These are phyloP conservation scores for Xerus inauris DNA, from an alignment of 2,113 vertebrate species.

Conservation along the genomic window DNA sequence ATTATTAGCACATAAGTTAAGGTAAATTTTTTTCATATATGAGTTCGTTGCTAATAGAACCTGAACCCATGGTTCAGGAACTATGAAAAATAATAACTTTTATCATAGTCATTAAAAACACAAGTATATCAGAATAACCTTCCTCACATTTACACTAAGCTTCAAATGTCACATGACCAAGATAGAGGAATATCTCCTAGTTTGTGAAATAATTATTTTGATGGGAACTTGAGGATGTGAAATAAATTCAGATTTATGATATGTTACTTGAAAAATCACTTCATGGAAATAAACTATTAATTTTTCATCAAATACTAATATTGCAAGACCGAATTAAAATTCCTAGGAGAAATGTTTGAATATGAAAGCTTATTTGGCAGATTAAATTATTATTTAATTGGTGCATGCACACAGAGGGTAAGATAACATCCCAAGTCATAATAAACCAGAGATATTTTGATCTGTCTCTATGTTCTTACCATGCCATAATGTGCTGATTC, in stretches of 20 bases:
- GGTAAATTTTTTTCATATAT: neutral
- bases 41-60: neutral
- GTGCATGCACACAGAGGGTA: neutral
- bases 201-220: neutral
- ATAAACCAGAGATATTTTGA: neutral
- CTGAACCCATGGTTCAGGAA: neutral
- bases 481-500: neutral
- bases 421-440: neutral
- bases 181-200: neutral
- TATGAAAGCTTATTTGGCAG: neutral
- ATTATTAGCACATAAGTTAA: neutral
- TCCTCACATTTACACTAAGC: neutral
- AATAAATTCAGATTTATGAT: neutral
- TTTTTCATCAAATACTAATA: neutral
- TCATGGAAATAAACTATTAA: neutral
- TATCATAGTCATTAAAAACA: neutral
- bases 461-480: neutral
- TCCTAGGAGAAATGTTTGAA: neutral
- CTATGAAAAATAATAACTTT: neutral
- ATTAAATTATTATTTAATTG: neutral
- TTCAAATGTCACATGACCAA: neutral
- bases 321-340: neutral
- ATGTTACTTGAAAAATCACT: neutral
- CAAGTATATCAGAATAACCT: neutral
- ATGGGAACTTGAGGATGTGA: neutral